These are phyloP conservation scores for Aurelia aurita complex sp. Pacific DNA, from an alignment of 30 jellyfish, hydroid and myxozoan species.

Conservation along the genomic window DNA sequence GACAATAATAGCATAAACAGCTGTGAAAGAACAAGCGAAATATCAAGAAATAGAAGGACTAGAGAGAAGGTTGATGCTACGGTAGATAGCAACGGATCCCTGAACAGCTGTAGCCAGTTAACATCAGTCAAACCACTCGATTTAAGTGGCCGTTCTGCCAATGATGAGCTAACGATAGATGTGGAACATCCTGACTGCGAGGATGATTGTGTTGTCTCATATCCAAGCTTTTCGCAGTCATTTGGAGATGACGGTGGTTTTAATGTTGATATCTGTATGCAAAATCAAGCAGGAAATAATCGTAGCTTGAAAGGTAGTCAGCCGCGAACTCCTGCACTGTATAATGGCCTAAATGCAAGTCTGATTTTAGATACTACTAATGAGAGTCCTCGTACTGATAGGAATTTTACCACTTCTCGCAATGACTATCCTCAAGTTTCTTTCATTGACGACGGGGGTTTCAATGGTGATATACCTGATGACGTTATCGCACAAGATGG, in stretches of 20 bases:
- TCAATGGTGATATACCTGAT: constrained; percentile 39
- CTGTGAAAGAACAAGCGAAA: not conserved
- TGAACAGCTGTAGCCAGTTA: not conserved
- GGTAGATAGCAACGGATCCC: not conserved
- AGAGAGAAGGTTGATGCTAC: not conserved
- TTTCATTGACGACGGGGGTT: constrained; percentile 65
- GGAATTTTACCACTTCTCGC: not conserved
- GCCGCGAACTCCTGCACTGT: too few relatives aligned
- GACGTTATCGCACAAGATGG: too few relatives aligned
- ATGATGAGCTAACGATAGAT: not conserved
- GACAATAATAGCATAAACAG: not conserved
- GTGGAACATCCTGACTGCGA: not conserved
- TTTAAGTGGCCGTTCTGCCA: not conserved
- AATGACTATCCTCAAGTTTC: not conserved
- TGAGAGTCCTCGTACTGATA: not conserved
- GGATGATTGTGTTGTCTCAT: not conserved
- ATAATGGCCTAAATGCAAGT: too few relatives aligned
- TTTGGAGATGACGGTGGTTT: constrained; percentile 42
- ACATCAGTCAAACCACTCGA: not conserved
- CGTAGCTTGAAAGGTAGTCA: too few relatives aligned
- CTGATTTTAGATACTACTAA: too few relatives aligned
- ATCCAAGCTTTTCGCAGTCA: constrained; percentile 17
- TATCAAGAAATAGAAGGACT: not conserved
- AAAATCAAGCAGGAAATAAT: too few relatives aligned
- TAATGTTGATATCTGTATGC: constrained; percentile 10